Evolutionary conservation across 1,140 invertebrate genomes (phyloP).

Genomic region (Trichonephila inaurata): DNA sequence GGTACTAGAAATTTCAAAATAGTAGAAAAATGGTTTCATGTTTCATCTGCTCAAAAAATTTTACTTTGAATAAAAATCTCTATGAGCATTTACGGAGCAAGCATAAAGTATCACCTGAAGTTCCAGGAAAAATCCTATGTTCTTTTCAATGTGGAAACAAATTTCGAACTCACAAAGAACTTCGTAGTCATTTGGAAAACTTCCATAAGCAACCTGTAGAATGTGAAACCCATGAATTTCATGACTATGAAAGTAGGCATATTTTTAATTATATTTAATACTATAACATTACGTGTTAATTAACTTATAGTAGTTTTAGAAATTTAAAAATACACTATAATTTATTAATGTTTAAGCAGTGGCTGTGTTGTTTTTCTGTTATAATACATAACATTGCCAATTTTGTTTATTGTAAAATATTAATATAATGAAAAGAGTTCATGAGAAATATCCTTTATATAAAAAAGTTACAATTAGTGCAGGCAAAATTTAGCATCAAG

Average conservation of each 20-base stretch:
- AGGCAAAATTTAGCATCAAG: no score
- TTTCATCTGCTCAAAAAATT: not conserved
- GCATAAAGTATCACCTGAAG: slow-evolving; percentile 30
- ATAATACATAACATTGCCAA: no score
- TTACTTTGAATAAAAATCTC: slow-evolving; percentile 45
- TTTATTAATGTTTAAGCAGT: no score
- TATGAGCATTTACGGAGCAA: slow-evolving; percentile 57
- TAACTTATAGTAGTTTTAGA: no score
- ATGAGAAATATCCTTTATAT: no score
- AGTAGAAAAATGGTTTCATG: not conserved
- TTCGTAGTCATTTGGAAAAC: slow-evolving; percentile 51
- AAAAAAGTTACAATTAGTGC: no score
- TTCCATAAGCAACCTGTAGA: slow-evolving; percentile 24
- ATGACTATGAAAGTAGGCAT: slow-evolving; percentile 54
- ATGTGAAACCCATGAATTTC: slow-evolving; percentile 45
- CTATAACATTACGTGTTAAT: no score
- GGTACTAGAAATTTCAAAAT: not conserved
- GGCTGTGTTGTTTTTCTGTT: no score
- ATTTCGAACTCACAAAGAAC: slow-evolving; percentile 47
- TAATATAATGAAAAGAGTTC: no score
- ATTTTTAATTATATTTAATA: not conserved
- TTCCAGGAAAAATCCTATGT: slow-evolving; percentile 55
- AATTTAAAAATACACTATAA: no score
- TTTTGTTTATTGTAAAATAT: no score
- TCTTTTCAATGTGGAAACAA: slow-evolving; percentile 27